Base-by-base conservation (phyloP, 1,140 invertebrate species). In the Ptiloglossa arizonensis region DNA sequence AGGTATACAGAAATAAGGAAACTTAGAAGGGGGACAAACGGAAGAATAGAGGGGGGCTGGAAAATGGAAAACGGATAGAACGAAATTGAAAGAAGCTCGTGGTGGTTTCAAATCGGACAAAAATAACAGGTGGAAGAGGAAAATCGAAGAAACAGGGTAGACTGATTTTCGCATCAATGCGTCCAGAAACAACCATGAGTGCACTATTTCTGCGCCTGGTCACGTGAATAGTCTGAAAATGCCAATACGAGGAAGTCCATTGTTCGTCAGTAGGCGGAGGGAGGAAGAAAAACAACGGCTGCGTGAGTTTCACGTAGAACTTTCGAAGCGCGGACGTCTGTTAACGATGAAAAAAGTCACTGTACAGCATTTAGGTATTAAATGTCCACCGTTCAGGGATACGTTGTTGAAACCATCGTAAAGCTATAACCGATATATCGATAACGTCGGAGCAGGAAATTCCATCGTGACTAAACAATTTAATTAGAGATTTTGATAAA, bases 161-260 rank as follows among this genome's bases (percentile, higher is more conserved):
- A 50, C 62, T 77, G 24, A 78, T 78, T 82, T 82, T 72, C 63
- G 56, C 56, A 56, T 83, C 50, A 80, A 52, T 29, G 66, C 54
- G 81, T 68, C 59, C 71, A 46, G 41, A 52, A 72, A 66, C 76
- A 78, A 63, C 50, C 66, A 38, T 67, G 50, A 69, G 60, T 62
- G 48, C 41, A 54, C 74, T 82, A 70, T 62, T 60, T 24, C 60
- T 73, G 35, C 54, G 56, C 35, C 59, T 68, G 29, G 50, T 68
- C 62, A 38, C 66, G 66, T 60, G 68, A 82, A 82, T 78, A 73
- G 70, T 73, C 56, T 72, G 69, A 59, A 83, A 79, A 83, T 81
- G 81, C 63, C 81, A 83, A 83, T 82, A 83, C 77, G 80, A 83
- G 81, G 68, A 83, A 82, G 66, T 57, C 63, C 62, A 83, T 82